Evolutionary conservation across 2,888 invertebrate species (phyloP).

Genomic region (Agriopis aurantiaria): DNA sequence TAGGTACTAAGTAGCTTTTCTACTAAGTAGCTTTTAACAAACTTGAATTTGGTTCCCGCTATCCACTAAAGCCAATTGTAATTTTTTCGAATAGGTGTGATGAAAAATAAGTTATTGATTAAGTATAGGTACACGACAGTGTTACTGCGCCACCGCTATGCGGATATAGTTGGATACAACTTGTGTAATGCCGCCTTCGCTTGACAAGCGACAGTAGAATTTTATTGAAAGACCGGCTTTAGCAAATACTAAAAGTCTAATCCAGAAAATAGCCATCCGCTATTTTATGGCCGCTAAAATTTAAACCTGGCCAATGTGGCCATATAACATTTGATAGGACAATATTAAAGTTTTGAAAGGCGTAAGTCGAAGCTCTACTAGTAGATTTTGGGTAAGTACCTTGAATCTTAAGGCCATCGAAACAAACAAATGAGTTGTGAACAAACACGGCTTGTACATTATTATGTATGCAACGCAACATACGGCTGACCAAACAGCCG

Average conservation of each 20-base stretch:
- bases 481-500: slow-evolving; percentile 73
- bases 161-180: slow-evolving; percentile 17
- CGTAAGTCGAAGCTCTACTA: slow-evolving; percentile 39
- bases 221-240: slow-evolving; percentile 4
- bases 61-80: no score
- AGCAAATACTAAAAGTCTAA: background rate
- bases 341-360: slow-evolving; percentile 30
- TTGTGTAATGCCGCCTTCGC: slow-evolving; percentile 13
- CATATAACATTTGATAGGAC: slow-evolving; percentile 10
- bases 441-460: slow-evolving; percentile 58
- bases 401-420: slow-evolving; percentile 66
- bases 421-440: slow-evolving; percentile 66
- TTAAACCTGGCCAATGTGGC: background rate
- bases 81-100: no score
- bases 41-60: no score
- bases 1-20: no score
- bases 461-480: slow-evolving; percentile 56
- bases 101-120: background rate
- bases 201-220: background rate
- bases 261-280: background rate
- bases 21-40: no score
- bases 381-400: slow-evolving; percentile 56
- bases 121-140: background rate
- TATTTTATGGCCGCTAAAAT: slow-evolving; percentile 6
- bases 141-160: slow-evolving; percentile 13